Conservation (phyloP, 2,888 invertebrate species). For the Psococerastis gibbosa region DNA sequence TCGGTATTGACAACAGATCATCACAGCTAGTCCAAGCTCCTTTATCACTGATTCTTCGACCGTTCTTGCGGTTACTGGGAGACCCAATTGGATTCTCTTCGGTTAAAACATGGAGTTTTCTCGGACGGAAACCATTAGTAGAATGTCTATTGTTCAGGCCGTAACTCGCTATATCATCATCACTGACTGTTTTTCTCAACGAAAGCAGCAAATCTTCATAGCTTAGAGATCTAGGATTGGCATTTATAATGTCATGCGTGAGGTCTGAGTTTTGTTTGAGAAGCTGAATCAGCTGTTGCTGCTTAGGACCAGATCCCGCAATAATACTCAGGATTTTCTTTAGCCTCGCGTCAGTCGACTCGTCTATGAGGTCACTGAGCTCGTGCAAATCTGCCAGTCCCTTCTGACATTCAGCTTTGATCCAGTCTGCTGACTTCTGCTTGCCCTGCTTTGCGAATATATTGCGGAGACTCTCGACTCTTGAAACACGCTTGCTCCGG, state of each 20-base stretch:
- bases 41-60: not conserved
- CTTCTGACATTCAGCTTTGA: conserved; percentile 21
- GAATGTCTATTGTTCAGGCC: not conserved
- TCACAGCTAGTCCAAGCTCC: conserved; percentile 18
- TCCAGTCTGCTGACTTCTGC: conserved; percentile 19
- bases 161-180: not conserved
- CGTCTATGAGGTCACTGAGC: conserved; percentile 19
- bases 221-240: not conserved
- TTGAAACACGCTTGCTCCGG: conserved; percentile 25
- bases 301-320: not conserved
- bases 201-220: conserved; percentile 23
- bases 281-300: conserved; percentile 1
- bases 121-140: conserved; percentile 14
- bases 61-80: conserved; percentile 9
- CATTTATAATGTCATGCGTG: conserved; percentile 14
- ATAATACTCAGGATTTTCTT: conserved; percentile 9
- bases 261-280: conserved; percentile 21
- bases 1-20: conserved; percentile 18
- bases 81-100: conserved; percentile 21
- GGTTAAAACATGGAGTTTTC: conserved; percentile 18
- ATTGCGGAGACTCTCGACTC: conserved; percentile 34
- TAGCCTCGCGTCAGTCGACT: conserved; percentile 13
- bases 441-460: conserved; percentile 26
- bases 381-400: conserved; percentile 22
- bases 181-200: conserved; percentile 22